These are phyloP conservation scores for Sericinus montela DNA, from an alignment of 2,888 invertebrate species.

Conservation along the genomic window DNA sequence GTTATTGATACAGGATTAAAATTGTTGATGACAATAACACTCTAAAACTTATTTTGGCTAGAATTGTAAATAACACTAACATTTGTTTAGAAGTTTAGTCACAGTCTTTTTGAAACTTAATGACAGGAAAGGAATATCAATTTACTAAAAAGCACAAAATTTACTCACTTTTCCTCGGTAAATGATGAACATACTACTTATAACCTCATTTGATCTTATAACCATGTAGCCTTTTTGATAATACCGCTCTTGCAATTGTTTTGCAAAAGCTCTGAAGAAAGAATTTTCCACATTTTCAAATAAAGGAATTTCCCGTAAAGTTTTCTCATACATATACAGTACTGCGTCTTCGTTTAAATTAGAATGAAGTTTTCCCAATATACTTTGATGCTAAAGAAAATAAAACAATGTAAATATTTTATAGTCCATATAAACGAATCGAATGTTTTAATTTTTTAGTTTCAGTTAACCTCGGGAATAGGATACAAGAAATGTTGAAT, in stretches of 20 bases:
- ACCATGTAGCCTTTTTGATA: slow-evolving; percentile 71
- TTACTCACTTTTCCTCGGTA: slow-evolving; percentile 64
- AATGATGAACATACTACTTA: slow-evolving; percentile 63
- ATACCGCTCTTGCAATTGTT: slow-evolving; percentile 62
- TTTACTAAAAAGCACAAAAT: too few species aligned
- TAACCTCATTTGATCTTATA: slow-evolving; percentile 63
- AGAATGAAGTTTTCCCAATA: slow-evolving; percentile 70
- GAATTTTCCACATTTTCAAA: slow-evolving; percentile 74
- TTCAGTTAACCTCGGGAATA: too few species aligned
- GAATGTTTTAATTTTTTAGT: too few species aligned
- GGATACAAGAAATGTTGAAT: too few species aligned
- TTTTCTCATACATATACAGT: slow-evolving; percentile 73
- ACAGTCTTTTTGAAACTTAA: too few species aligned
- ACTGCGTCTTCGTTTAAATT: slow-evolving; percentile 77
- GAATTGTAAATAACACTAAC: too few species aligned
- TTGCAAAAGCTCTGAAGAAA: slow-evolving; percentile 75
- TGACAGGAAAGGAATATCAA: too few species aligned
- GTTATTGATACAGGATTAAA: too few species aligned
- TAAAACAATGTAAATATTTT: neutral
- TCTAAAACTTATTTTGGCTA: too few species aligned
- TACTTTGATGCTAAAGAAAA: slow-evolving; percentile 58
- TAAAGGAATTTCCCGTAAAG: slow-evolving; percentile 71
- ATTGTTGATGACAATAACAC: too few species aligned
- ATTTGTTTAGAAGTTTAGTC: too few species aligned
- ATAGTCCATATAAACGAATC: neutral